Conservation (phyloP, 2,113 vertebrate genomes). For the Sorex araneus region DNA sequence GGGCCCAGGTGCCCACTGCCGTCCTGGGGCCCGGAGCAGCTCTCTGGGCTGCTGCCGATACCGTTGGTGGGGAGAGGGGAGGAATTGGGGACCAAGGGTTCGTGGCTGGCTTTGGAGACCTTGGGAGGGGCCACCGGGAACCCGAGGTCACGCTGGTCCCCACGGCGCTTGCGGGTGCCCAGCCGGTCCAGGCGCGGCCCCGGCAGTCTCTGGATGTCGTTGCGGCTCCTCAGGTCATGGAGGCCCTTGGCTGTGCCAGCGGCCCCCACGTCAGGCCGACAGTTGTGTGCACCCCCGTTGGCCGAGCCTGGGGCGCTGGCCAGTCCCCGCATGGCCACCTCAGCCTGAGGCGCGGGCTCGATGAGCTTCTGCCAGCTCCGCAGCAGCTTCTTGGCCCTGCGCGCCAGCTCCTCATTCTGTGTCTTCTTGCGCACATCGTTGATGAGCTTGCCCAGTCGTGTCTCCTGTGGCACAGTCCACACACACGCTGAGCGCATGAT, state of each 20-base stretch:
- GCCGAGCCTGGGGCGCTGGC: slow-evolving; percentile 91
- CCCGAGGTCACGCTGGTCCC: slow-evolving; percentile 90
- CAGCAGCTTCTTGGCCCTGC: slow-evolving; percentile 96
- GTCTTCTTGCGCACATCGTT: slow-evolving; percentile 97
- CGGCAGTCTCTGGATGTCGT: slow-evolving; percentile 95
- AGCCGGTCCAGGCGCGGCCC: slow-evolving; percentile 94
- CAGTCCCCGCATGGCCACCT: slow-evolving; percentile 89
- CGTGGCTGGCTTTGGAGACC: slow-evolving; percentile 91
- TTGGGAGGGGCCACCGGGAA: slow-evolving; percentile 90
- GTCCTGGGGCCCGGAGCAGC: slow-evolving; percentile 91
- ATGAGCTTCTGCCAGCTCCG: slow-evolving; percentile 97
- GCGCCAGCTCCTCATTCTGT: slow-evolving; percentile 95
- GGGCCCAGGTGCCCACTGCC: slow-evolving; percentile 85
- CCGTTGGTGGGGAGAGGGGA: slow-evolving; percentile 92
- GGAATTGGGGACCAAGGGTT: slow-evolving; percentile 90
- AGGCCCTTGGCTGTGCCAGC: slow-evolving; percentile 89
- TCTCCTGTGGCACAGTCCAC: slow-evolving; percentile 90
- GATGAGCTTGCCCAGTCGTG: slow-evolving; percentile 96
- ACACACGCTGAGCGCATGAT: no score
- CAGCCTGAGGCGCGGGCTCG: slow-evolving; percentile 91
- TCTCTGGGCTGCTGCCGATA: slow-evolving; percentile 90
- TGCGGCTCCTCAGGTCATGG: slow-evolving; percentile 94
- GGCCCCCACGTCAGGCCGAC: slow-evolving; percentile 90
- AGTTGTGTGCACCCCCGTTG: slow-evolving; percentile 91
- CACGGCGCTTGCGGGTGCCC: slow-evolving; percentile 92